Conservation (phyloP, 92 coral and sea anemone genomes). For the Zoanthus sansibaricus region DNA sequence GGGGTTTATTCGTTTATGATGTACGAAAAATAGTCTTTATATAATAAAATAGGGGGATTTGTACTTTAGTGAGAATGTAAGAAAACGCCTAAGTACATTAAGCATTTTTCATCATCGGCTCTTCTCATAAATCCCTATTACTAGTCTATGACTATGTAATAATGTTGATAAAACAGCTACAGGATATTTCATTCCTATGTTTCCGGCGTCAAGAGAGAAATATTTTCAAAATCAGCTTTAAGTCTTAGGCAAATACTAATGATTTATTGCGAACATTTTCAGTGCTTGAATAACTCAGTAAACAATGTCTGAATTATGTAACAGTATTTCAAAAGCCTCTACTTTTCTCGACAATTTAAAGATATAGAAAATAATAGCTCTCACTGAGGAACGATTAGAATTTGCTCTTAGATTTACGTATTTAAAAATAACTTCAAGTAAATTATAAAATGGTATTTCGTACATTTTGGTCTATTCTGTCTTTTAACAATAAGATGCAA, state of each 20-base stretch:
- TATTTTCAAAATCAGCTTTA: constrained; percentile 9
- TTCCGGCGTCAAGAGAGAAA: constrained; percentile 34
- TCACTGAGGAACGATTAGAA: no score
- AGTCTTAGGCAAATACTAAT: constrained; percentile 26
- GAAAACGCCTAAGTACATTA: not conserved
- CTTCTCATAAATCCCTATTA: constrained; percentile 1
- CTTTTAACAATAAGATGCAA: no score
- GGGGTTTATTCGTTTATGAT: not conserved
- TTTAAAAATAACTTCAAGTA: no score
- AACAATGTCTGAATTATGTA: no score
- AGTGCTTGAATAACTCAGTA: not conserved
- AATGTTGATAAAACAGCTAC: not conserved
- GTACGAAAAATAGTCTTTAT: not conserved
- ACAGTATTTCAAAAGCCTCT: no score
- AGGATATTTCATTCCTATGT: constrained; percentile 26
- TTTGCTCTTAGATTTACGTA: no score
- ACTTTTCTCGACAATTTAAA: no score
- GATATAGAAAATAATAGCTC: no score
- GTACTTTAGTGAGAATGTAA: not conserved
- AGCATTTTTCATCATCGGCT: not conserved
- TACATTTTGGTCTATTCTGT: no score
- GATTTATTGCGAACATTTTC: not conserved
- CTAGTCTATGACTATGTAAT: not conserved
- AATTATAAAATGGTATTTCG: no score
- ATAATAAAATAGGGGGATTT: not conserved